Percentiles rank a stretch among this genome's conserved stretches.
Evolutionary conservation across 2,888 invertebrate species (phyloP).

Genomic region (Ormyrus labotus): DNA sequence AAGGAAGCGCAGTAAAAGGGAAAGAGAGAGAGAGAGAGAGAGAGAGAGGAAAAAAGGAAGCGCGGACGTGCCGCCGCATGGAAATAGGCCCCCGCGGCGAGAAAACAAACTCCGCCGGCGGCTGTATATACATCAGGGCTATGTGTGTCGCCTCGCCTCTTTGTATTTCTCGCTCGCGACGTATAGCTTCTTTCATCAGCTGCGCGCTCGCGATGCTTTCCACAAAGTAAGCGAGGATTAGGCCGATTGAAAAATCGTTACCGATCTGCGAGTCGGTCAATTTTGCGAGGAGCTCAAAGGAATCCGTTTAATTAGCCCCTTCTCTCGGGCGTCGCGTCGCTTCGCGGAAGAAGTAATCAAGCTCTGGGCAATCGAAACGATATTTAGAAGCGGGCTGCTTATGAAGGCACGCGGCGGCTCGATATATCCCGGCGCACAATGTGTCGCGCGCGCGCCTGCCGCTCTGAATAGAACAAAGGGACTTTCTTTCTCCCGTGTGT

Average conservation of each 20-base stretch:
- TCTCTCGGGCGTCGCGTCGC: neutral
- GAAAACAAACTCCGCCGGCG: conserved; percentile 24
- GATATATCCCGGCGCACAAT: no score
- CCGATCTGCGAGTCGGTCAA: no score
- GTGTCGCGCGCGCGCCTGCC: no score
- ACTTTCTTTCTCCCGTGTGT: no score
- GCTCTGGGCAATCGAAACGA: no score
- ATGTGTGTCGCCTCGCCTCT: conserved; percentile 8
- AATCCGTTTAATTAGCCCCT: no score
- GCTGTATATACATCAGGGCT: neutral
- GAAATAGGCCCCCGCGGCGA: conserved; percentile 40
- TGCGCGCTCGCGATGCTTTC: neutral
- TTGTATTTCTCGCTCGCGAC: neutral
- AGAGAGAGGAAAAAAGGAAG: conserved; percentile 1
- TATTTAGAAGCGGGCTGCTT: no score
- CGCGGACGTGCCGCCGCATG: conserved; percentile 64
- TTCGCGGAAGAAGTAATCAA: no score
- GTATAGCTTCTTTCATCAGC: conserved; percentile 9
- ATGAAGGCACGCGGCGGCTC: no score
- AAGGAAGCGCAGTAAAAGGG: neutral
- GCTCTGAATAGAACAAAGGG: no score
- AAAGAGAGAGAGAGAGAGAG: neutral
- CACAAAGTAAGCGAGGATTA: neutral
- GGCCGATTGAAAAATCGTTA: no score
- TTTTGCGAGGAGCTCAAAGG: no score